Conservation (phyloP, 2,113 vertebrate species). For the Haliaeetus leucogaster region DNA sequence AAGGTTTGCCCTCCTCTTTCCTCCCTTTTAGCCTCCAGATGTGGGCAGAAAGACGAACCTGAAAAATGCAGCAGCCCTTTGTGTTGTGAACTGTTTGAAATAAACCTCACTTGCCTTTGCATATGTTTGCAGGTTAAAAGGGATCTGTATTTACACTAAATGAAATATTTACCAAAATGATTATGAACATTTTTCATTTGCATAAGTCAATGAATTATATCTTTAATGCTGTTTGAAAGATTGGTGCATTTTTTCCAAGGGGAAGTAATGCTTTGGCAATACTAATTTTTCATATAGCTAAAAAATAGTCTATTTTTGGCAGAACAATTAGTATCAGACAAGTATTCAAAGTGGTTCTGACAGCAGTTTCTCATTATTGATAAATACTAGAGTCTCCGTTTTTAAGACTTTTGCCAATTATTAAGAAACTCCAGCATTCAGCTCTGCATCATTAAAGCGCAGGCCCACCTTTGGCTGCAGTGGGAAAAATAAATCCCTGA, state of each 20-base stretch:
- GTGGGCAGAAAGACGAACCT: neutral
- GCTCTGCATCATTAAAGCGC: neutral
- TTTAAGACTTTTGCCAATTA: neutral
- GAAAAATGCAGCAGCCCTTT: neutral
- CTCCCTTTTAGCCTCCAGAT: neutral
- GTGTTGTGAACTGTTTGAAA: neutral
- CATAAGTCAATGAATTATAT: constrained; percentile 11
- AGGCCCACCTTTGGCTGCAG: neutral
- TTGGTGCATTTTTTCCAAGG: neutral
- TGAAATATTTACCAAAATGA: constrained; percentile 41
- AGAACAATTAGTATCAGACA: neutral
- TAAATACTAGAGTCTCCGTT: neutral
- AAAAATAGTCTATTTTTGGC: neutral
- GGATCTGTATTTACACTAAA: constrained; percentile 1
- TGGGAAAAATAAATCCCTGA: neutral
- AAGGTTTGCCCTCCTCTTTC: neutral
- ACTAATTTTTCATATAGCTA: neutral
- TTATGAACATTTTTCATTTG: constrained; percentile 28
- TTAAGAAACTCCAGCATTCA: neutral
- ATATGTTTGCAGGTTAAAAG: constrained; percentile 9
- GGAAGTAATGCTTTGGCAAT: neutral
- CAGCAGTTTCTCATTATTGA: neutral
- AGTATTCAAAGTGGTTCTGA: neutral
- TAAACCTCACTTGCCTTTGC: neutral
- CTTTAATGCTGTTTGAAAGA: neutral